These are phyloP conservation scores for Eupithecia subfuscata DNA, from an alignment of 2,888 invertebrate species.

Conservation along the genomic window DNA sequence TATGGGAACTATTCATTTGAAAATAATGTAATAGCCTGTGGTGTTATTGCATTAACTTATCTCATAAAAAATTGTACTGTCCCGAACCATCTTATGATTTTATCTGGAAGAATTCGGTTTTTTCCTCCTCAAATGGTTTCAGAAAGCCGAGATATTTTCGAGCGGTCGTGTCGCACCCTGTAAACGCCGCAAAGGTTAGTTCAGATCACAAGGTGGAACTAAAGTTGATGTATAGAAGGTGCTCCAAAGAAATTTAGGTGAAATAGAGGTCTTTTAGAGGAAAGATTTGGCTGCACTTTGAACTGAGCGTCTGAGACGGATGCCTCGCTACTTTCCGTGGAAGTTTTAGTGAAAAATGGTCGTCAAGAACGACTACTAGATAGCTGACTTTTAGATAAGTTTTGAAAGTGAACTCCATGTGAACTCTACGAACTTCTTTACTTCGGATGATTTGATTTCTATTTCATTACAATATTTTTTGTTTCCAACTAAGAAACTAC, in stretches of 20 bases:
- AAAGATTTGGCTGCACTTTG: slow-evolving; percentile 47
- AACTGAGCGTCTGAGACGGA: slow-evolving; percentile 44
- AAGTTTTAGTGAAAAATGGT: slow-evolving; percentile 26
- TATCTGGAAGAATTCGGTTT: neutral
- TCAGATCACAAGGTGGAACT: slow-evolving; percentile 73
- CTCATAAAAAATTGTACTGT: no score
- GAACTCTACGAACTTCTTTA: neutral
- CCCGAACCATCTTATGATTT: no score
- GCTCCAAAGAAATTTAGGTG: slow-evolving; percentile 65
- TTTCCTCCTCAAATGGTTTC: neutral
- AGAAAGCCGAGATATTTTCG: neutral
- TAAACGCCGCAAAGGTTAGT: slow-evolving; percentile 61
- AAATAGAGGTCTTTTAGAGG: slow-evolving; percentile 57
- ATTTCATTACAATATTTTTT: neutral
- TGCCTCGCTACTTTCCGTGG: slow-evolving; percentile 21
- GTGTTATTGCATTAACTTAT: no score
- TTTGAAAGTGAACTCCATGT: neutral
- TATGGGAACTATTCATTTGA: no score
- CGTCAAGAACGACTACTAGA: slow-evolving; percentile 18
- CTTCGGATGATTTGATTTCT: neutral
- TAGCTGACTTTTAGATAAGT: neutral
- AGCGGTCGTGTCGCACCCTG: slow-evolving; percentile 50
- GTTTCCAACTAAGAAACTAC: neutral
- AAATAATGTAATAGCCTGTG: neutral
- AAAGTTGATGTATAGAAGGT: slow-evolving; percentile 72